Percentiles rank a stretch among this genome's conserved stretches.
phyloP scores from a whole-genome alignment of 2,797 vertebrate species.

The Gastrophryne carolinensis region DNA sequence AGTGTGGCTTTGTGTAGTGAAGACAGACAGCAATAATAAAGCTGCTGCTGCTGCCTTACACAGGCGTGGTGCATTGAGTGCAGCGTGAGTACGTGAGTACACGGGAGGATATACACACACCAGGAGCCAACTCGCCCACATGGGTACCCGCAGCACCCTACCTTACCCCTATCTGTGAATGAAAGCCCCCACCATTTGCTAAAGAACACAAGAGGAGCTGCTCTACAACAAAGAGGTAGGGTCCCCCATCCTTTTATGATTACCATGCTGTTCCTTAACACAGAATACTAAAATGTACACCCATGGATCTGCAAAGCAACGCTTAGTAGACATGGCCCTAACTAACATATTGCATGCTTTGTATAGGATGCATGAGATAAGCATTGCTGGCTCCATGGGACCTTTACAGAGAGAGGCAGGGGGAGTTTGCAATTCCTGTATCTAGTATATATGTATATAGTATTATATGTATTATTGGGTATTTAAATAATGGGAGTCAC shows the following conservation, averaged over 20 bases:
- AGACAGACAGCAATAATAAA: constrained; percentile 26
- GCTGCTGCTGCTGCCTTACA: not conserved
- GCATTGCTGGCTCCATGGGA: too few relatives aligned
- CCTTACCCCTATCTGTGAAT: not conserved
- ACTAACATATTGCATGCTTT: not conserved
- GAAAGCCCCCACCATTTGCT: not conserved
- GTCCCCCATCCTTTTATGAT: not conserved
- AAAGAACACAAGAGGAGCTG: not conserved
- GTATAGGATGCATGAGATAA: not conserved
- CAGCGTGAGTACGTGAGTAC: not conserved
- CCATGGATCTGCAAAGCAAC: not conserved
- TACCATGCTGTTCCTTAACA: not conserved
- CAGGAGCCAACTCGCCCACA: not conserved
- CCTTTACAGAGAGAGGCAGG: too few relatives aligned
- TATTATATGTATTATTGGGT: too few relatives aligned
- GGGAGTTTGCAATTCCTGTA: too few relatives aligned
- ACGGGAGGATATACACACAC: not conserved
- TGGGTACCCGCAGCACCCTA: constrained; percentile 2
- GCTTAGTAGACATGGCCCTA: not conserved
- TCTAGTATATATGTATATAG: too few relatives aligned
- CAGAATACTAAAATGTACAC: not conserved
- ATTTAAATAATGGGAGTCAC: too few relatives aligned
- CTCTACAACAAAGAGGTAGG: constrained; percentile 48
- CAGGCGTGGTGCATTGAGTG: constrained; percentile 12
- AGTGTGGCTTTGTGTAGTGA: constrained; percentile 40